These are phyloP conservation scores for Brachyopa scutellaris DNA, from an alignment of 2,888 invertebrate genomes.

Conservation along the genomic window DNA sequence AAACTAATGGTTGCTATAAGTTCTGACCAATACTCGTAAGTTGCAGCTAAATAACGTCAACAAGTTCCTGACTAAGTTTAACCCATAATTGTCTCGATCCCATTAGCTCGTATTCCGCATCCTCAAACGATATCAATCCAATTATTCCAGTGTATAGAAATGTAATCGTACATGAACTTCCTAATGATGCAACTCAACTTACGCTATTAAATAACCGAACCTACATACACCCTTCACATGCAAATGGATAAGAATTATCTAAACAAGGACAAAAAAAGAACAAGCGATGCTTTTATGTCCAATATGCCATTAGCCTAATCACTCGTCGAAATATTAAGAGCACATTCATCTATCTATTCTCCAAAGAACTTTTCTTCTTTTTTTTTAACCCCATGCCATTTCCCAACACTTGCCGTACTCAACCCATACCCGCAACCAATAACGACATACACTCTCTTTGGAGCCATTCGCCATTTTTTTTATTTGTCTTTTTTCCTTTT, in stretches of 20 bases:
- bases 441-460: slow-evolving; percentile 55
- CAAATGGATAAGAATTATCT: slow-evolving; percentile 5
- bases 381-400: slow-evolving; percentile 22
- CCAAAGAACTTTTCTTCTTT: slow-evolving; percentile 50
- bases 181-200: slow-evolving; percentile 45
- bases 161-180: no score
- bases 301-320: slow-evolving; percentile 76
- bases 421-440: slow-evolving; percentile 22
- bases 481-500: slow-evolving; percentile 5
- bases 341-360: slow-evolving; percentile 71
- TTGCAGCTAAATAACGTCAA: no score
- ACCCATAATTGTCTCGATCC: not conserved
- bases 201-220: slow-evolving; percentile 3
- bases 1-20: no score
- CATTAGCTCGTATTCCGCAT: not conserved
- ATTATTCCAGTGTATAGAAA: no score
- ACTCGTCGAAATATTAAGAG: slow-evolving; percentile 75
- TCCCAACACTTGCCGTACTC: slow-evolving; percentile 16
- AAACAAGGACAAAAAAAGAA: slow-evolving; percentile 37
- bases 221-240: not conserved
- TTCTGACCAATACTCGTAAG: no score
- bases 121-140: slow-evolving; percentile 27
- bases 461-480: slow-evolving; percentile 45
- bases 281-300: slow-evolving; percentile 72
- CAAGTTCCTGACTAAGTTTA: no score